Evolutionary conservation across 2,113 vertebrate species (phyloP).

Genomic region (Natator depressus): DNA sequence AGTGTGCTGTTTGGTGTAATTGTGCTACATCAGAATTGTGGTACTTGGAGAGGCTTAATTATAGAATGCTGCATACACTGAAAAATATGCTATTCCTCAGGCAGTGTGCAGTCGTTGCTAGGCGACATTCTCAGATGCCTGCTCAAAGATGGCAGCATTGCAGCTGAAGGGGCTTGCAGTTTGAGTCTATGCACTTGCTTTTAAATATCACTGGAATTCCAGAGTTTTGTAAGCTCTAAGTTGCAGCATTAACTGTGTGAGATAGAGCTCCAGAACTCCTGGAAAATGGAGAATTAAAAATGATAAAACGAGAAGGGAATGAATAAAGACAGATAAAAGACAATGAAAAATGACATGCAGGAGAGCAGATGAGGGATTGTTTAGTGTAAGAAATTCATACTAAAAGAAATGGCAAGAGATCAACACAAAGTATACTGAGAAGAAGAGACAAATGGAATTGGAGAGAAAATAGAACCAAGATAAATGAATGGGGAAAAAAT

Average conservation of each 20-base stretch:
- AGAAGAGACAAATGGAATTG: not conserved
- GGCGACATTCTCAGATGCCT: slow-evolving; percentile 62
- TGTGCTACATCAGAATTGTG: not conserved
- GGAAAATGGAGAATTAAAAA: slow-evolving; percentile 16
- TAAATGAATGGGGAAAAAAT: not conserved
- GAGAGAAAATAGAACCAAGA: not conserved
- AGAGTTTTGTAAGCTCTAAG: not conserved
- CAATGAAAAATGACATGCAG: not conserved
- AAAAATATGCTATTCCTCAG: slow-evolving; percentile 10
- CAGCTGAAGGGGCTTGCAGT: slow-evolving; percentile 14
- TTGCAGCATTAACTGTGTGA: fast-evolving
- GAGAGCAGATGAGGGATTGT: not conserved
- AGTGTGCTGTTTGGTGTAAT: not conserved
- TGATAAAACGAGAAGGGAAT: not conserved
- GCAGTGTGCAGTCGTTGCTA: slow-evolving; percentile 63
- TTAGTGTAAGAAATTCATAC: fast-evolving
- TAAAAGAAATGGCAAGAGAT: not conserved
- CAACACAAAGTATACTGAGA: not conserved
- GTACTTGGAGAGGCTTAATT: not conserved
- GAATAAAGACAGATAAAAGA: not conserved
- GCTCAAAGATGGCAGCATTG: slow-evolving; percentile 56
- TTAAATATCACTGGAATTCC: not conserved
- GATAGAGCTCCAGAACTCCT: fast-evolving
- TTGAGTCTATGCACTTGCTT: not conserved
- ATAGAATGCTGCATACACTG: slow-evolving; percentile 53